These are phyloP conservation scores for Tetragnatha versicolor DNA, from an alignment of 1,140 invertebrate genomes.

Conservation along the genomic window DNA sequence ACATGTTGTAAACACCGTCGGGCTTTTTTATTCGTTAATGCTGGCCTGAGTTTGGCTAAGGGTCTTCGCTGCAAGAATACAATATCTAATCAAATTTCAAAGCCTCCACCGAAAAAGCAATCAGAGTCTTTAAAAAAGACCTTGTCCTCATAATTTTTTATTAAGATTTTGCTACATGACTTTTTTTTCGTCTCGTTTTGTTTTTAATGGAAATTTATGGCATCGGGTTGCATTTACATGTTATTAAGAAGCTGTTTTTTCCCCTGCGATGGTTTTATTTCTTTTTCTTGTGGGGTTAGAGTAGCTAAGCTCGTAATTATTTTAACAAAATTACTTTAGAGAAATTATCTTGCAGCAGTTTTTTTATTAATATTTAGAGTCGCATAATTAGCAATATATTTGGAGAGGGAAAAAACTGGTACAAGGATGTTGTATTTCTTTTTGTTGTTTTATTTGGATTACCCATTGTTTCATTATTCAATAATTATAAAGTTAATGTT, in stretches of 20 bases:
- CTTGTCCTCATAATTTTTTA: background rate
- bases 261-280: background rate
- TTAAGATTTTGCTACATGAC: background rate
- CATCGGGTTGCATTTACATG: background rate
- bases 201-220: background rate
- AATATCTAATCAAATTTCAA: conserved; percentile 10
- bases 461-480: too few relatives aligned
- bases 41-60: background rate
- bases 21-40: background rate
- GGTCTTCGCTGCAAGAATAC: background rate
- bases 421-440: too few relatives aligned
- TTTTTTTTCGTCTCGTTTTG: background rate
- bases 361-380: background rate
- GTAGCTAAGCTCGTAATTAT: background rate
- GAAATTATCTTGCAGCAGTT: background rate
- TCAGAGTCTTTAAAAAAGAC: background rate
- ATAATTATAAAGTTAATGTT: too few relatives aligned
- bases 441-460: too few relatives aligned
- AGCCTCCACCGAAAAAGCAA: background rate
- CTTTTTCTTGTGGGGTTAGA: background rate
- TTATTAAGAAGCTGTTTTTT: background rate
- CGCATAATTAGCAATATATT: background rate
- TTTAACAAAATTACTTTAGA: conserved; percentile 1
- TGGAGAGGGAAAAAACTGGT: too few relatives aligned
- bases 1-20: background rate